These are phyloP conservation scores for Gymnoscopelus braueri DNA, from an alignment of 2,797 vertebrate genomes.

Conservation along the genomic window DNA sequence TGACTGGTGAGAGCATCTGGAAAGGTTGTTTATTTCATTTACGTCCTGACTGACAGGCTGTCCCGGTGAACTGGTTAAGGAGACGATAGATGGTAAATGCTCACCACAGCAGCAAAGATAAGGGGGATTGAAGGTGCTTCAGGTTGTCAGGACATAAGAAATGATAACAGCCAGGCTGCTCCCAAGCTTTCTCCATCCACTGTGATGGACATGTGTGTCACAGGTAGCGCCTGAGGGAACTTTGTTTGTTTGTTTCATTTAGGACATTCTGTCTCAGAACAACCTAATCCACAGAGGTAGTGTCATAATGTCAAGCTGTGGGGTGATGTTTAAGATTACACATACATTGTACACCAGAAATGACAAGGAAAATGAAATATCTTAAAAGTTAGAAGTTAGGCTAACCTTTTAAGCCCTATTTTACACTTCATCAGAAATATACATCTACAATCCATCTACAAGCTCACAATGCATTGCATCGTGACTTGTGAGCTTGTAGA, in stretches of 20 bases:
- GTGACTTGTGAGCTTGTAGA: too few species aligned
- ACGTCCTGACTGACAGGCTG: conserved; percentile 37
- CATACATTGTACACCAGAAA: conserved; percentile 46
- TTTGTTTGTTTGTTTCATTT: conserved; percentile 44
- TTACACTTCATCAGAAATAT: too few species aligned
- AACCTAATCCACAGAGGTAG: conserved; percentile 37
- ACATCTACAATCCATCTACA: too few species aligned
- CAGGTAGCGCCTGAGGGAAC: conserved; percentile 37
- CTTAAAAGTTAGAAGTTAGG: too few species aligned
- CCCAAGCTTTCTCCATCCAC: conserved; percentile 17
- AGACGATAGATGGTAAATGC: conserved; percentile 34
- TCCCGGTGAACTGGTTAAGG: conserved; percentile 25
- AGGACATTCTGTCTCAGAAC: conserved; percentile 42
- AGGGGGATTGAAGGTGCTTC: conserved; percentile 25
- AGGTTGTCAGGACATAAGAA: conserved; percentile 31
- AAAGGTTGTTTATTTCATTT: neutral
- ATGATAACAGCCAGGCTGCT: conserved; percentile 18
- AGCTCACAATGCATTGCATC: too few species aligned
- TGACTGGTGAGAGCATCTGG: too few species aligned
- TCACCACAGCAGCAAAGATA: conserved; percentile 33
- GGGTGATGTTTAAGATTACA: conserved; percentile 52
- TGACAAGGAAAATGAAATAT: conserved; percentile 16
- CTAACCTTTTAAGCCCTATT: too few species aligned
- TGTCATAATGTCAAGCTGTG: neutral
- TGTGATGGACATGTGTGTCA: conserved; percentile 49